Conservation (phyloP, 2,797 vertebrate species). For the Urocyon cinereoargenteus region DNA sequence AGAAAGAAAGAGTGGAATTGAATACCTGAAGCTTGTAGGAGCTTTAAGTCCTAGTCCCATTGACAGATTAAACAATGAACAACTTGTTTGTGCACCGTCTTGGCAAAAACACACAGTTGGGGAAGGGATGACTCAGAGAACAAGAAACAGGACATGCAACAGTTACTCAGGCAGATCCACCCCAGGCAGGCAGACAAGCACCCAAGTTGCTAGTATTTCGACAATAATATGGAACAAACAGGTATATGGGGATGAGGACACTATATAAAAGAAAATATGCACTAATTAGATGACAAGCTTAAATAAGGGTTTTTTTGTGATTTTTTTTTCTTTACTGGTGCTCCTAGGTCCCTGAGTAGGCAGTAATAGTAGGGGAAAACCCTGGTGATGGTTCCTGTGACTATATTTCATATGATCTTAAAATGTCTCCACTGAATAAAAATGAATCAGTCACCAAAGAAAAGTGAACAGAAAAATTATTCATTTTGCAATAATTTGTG, state of each 20-base stretch:
- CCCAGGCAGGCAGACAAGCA: constrained; percentile 1
- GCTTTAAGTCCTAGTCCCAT: constrained; percentile 26
- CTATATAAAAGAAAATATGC: constrained; percentile 23
- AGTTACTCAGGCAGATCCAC: constrained; percentile 66
- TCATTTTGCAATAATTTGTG: neutral
- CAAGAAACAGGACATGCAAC: constrained; percentile 74
- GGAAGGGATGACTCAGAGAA: constrained; percentile 80
- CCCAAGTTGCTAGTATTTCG: constrained; percentile 11
- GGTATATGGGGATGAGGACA: neutral
- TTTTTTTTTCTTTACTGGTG: neutral
- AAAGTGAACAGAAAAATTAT: neutral
- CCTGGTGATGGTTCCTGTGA: neutral
- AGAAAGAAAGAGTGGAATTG: neutral
- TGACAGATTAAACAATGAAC: constrained; percentile 80
- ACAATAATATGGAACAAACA: constrained; percentile 52
- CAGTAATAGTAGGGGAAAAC: neutral
- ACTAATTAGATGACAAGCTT: neutral
- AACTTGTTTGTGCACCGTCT: constrained; percentile 77
- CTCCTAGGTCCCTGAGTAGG: neutral
- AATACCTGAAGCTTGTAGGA: constrained; percentile 72
- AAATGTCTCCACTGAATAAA: constrained; percentile 43
- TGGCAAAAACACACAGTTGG: constrained; percentile 78
- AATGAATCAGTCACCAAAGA: constrained; percentile 40
- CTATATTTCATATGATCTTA: constrained; percentile 17
- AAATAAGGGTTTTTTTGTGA: neutral